Evolutionary conservation across 2,888 invertebrate genomes (phyloP), one percentile per base, ranked within the genome.

Genomic region (Neoitamus cyanurus): DNA sequence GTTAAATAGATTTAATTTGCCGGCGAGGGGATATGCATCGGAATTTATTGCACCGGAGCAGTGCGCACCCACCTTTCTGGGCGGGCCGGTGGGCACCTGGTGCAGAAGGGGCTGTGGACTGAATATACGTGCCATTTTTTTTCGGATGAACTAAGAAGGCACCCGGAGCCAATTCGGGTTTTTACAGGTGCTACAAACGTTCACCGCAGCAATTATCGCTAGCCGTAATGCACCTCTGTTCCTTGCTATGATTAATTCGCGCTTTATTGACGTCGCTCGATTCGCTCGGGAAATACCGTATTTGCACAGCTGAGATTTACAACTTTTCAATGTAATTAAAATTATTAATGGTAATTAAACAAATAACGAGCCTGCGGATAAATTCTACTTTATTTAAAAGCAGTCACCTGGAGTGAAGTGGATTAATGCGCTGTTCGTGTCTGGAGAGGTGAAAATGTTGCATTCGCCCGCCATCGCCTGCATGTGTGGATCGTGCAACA

Each of bases 1-100:
- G 82, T 82, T 30, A 82, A 82, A 82, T 69, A 69, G 69, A 82
- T 68, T 82, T 82, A 20, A 78, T 78, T 78, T 30, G 78, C 48
- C 48, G 48, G 15, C 28, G 77, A 31, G 48, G 78, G 58, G 31
- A 31, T 78, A 28, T 78, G 48, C n/a, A 78, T 78, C 78, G 31
- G 42, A 58, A 78, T 78, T 78, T 78, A 78, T 78, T 78, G 58
- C 78, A 78, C 58, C 20, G 58, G 25, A 48, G 15, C 58, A 9
- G 20, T 20, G 25, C 58, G 25, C 25, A 58, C 58, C 58, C 58
- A 58, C 58, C 58, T 58, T 20, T 7, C 2, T 58, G 58, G 58
- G 25, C 58, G n/a, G 20, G 58, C n/a, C 48, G 58, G 3, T 9
- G 58, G 58, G 9, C 58, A 58, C 20, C 58, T 9, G 58, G 58